phyloP scores from a whole-genome alignment of 1,140 invertebrate genomes.

The Mya arenaria region DNA sequence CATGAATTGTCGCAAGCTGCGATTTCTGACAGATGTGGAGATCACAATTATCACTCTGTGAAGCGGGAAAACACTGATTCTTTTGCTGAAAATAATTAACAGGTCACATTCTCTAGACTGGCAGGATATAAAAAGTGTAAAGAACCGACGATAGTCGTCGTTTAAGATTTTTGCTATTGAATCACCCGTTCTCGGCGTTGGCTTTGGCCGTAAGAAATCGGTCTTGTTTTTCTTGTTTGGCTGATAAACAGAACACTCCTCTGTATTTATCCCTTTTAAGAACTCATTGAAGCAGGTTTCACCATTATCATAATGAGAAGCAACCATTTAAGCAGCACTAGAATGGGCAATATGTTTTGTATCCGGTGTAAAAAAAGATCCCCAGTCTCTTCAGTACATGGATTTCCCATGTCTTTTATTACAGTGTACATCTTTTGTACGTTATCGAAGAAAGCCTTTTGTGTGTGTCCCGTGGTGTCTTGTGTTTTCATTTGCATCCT shows the following conservation, averaged over 20 bases:
- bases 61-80: slow-evolving; percentile 59
- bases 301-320: slow-evolving; percentile 38
- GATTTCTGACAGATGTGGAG: slow-evolving; percentile 54
- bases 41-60: slow-evolving; percentile 59
- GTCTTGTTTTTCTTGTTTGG: slow-evolving; percentile 59
- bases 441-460: slow-evolving; percentile 47
- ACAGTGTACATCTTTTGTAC: not conserved
- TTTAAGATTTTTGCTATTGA: slow-evolving; percentile 43
- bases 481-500: not conserved
- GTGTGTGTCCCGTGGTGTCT: slow-evolving; percentile 10
- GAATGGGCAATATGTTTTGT: slow-evolving; percentile 37
- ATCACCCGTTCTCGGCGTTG: not conserved
- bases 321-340: slow-evolving; percentile 31
- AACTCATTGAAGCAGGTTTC: slow-evolving; percentile 31
- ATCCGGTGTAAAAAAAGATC: slow-evolving; percentile 51
- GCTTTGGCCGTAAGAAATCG: slow-evolving; percentile 49
- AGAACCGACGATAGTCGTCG: slow-evolving; percentile 60
- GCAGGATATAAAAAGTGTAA: slow-evolving; percentile 60
- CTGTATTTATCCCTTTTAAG: slow-evolving; percentile 17
- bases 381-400: too few relatives aligned
- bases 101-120: slow-evolving; percentile 62
- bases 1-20: slow-evolving; percentile 50
- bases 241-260: slow-evolving; percentile 36
- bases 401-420: slow-evolving; percentile 53
- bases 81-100: slow-evolving; percentile 53